Evolutionary conservation across 35 echinoderm and acorn worm species (phyloP).

Genomic region (Heliocidaris erythrogramma): DNA sequence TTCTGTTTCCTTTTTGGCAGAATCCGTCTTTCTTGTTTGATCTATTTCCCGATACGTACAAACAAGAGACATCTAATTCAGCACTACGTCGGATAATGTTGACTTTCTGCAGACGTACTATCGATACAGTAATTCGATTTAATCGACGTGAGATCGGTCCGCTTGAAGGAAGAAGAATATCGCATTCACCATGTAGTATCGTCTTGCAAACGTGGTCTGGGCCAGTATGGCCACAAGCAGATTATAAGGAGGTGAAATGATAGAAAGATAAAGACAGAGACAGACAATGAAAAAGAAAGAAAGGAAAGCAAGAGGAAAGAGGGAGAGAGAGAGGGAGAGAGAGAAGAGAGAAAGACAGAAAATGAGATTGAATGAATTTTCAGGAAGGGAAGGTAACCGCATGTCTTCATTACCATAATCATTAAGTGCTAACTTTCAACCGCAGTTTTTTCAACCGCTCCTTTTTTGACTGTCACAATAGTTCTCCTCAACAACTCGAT

Average conservation of each 20-base stretch:
- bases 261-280: neutral
- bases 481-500: too few relatives aligned
- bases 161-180: neutral
- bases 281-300: neutral
- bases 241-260: too few relatives aligned
- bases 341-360: neutral
- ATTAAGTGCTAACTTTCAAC: too few relatives aligned
- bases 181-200: neutral
- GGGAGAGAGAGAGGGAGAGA: neutral
- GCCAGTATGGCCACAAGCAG: neutral
- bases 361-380: too few relatives aligned
- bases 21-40: neutral
- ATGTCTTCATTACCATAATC: too few relatives aligned
- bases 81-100: neutral
- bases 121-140: neutral
- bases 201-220: neutral
- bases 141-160: neutral
- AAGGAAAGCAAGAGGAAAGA: neutral
- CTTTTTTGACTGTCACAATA: too few relatives aligned
- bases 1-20: neutral
- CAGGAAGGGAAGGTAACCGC: too few relatives aligned
- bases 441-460: too few relatives aligned
- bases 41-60: neutral
- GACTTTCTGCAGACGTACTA: slow-evolving; percentile 1
- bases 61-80: neutral